phyloP scores from a whole-genome alignment of 1,140 invertebrate genomes.

The Papilio glaucus region DNA sequence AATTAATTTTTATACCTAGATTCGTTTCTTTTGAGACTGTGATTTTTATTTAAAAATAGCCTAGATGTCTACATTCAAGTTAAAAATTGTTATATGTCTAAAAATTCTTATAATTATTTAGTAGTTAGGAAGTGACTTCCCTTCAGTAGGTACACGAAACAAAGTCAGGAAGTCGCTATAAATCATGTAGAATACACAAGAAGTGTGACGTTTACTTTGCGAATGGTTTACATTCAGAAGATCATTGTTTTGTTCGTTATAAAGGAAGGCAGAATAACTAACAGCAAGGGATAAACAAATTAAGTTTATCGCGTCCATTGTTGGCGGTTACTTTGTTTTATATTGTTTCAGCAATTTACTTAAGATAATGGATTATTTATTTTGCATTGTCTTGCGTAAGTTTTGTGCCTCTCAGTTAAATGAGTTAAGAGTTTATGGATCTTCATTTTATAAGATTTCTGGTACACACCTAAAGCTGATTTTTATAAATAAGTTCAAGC shows the following conservation, averaged over 20 bases:
- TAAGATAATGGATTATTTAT: conserved; percentile 17
- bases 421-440: background rate
- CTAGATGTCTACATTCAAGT: no score
- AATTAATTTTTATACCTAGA: no score
- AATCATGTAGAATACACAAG: background rate
- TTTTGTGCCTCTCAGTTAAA: background rate
- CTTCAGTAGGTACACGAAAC: background rate
- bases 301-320: conserved; percentile 20
- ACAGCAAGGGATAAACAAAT: conserved; percentile 7
- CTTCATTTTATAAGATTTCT: background rate
- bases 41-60: no score
- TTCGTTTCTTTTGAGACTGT: no score
- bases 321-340: conserved; percentile 10
- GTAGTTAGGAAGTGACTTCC: no score
- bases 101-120: no score
- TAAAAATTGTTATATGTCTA: no score
- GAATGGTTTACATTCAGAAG: conserved; percentile 1
- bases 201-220: background rate
- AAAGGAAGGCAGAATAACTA: background rate
- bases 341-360: background rate
- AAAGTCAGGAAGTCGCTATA: background rate
- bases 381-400: background rate
- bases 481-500: background rate
- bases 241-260: conserved; percentile 17
- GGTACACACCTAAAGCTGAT: background rate